A percentile compares a stretch with the other conserved stretches of the same genome.
Conservation (phyloP, 2,888 invertebrate genomes). For the Sympetrum striolatum region DNA sequence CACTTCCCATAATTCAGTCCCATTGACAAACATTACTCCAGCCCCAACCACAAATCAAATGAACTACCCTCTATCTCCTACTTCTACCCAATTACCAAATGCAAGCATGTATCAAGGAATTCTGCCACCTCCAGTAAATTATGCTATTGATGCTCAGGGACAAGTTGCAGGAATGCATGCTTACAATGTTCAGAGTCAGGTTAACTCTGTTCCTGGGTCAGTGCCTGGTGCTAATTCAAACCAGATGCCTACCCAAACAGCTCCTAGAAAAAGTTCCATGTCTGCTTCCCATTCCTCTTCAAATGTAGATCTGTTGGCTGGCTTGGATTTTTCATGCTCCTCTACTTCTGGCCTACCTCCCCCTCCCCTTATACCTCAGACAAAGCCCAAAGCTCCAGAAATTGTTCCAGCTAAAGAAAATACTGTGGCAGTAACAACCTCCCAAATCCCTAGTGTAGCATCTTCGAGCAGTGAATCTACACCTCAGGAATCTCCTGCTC, state of each 20-base stretch:
- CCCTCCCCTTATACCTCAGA: slow-evolving; percentile 69
- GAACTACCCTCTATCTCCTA: neutral
- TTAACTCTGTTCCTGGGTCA: neutral
- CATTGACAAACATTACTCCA: neutral
- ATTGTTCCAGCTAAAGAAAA: neutral
- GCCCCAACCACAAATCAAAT: neutral
- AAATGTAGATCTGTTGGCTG: slow-evolving; percentile 76
- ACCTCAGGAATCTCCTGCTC: slow-evolving; percentile 22
- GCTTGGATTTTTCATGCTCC: slow-evolving; percentile 68
- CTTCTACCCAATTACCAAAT: neutral
- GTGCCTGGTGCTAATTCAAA: neutral
- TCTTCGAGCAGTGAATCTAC: slow-evolving; percentile 16
- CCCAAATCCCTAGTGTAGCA: neutral
- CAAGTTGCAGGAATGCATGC: neutral
- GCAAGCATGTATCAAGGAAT: neutral
- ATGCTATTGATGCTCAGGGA: neutral
- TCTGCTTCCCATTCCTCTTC: slow-evolving; percentile 54
- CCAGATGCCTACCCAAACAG: slow-evolving; percentile 33
- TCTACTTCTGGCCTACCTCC: slow-evolving; percentile 64
- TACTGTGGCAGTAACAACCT: neutral
- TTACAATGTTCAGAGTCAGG: neutral
- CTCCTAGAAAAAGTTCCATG: slow-evolving; percentile 45
- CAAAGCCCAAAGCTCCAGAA: neutral
- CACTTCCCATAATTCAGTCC: neutral
- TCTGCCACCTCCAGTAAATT: neutral